Conservation (phyloP, 2,797 vertebrate species). For the Coccyzus lansbergi region DNA sequence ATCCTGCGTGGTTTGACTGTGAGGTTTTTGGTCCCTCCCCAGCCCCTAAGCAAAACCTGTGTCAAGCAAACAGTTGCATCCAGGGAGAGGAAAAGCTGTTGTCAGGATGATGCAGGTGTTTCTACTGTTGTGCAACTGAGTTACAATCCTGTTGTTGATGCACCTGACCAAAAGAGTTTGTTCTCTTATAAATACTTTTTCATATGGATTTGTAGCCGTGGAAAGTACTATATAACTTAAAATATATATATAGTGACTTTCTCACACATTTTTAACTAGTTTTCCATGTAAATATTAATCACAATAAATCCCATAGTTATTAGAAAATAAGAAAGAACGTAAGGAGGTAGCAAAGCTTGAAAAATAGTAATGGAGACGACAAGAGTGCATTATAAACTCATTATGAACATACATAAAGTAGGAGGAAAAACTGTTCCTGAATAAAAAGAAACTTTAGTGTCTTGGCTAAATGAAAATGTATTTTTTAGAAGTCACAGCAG, state of each 20-base stretch:
- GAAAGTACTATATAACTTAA: neutral
- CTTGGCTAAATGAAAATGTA: neutral
- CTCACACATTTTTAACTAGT: neutral
- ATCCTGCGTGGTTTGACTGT: neutral
- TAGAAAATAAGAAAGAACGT: accelerated
- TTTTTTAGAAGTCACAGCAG: neutral
- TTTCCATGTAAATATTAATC: neutral
- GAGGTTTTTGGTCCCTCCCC: neutral
- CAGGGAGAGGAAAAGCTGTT: neutral
- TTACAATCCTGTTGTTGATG: neutral
- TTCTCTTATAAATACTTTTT: neutral
- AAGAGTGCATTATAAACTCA: neutral
- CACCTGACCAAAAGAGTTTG: neutral
- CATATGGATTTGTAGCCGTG: neutral
- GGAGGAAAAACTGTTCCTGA: neutral
- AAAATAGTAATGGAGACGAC: neutral
- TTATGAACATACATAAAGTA: neutral
- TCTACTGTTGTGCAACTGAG: neutral
- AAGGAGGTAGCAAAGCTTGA: neutral
- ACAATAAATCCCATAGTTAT: neutral
- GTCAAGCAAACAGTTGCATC: neutral
- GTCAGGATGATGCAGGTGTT: neutral
- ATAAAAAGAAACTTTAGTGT: neutral
- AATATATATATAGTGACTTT: neutral
- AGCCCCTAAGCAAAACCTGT: neutral